phyloP scores from a whole-genome alignment of 2,797 vertebrate genomes.

The Schizopygopsis pylzovi region DNA sequence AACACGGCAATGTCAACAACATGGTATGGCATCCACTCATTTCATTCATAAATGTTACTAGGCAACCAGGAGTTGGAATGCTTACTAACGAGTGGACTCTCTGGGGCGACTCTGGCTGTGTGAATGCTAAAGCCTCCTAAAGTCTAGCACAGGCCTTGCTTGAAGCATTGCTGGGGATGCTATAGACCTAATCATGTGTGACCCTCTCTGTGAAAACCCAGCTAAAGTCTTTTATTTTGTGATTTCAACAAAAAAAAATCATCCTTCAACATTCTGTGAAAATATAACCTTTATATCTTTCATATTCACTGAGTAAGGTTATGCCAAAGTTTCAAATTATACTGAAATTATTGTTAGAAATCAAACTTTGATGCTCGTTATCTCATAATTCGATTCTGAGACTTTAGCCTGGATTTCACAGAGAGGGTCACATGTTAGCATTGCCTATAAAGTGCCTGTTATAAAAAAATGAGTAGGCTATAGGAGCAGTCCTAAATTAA shows the following conservation, averaged over 20 bases:
- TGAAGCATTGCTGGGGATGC: background rate
- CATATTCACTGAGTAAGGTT: no score
- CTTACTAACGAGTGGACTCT: background rate
- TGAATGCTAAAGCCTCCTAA: background rate
- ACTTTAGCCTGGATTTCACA: no score
- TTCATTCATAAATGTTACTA: slow-evolving; percentile 10
- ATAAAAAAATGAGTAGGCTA: background rate
- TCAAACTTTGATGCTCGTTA: no score
- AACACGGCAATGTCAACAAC: background rate
- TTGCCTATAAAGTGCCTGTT: slow-evolving; percentile 2
- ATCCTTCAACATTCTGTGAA: no score
- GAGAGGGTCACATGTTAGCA: background rate
- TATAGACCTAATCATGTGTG: background rate
- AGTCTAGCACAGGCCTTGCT: background rate
- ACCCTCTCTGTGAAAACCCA: no score
- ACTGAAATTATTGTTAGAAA: no score
- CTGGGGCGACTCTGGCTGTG: background rate
- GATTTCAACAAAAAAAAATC: no score
- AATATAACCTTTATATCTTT: no score
- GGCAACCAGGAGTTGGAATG: slow-evolving; percentile 5
- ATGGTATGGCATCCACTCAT: background rate
- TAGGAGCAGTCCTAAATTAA: background rate
- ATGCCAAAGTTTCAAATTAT: no score
- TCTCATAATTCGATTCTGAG: no score
- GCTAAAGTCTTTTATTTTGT: no score